These are phyloP conservation scores for Harpalus rubripes DNA, from an alignment of 2,888 invertebrate genomes.

Conservation along the genomic window DNA sequence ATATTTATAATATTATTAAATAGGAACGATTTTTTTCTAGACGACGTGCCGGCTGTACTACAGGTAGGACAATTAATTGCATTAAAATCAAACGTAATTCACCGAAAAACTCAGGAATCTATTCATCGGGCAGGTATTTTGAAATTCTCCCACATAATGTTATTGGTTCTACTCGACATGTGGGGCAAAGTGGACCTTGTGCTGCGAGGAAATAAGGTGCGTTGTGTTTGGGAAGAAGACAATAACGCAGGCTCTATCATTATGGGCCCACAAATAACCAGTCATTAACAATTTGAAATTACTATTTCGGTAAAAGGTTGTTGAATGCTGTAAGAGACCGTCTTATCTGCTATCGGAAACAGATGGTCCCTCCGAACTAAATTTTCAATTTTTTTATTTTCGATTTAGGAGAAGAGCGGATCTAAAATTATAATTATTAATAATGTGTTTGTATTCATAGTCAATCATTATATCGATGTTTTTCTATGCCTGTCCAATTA, in stretches of 20 bases:
- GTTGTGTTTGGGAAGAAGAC: conserved; percentile 38
- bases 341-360: conserved; percentile 59
- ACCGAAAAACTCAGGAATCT: conserved; percentile 54
- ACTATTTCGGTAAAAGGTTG: conserved; percentile 65
- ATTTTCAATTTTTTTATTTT: conserved; percentile 64
- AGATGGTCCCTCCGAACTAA: conserved; percentile 52
- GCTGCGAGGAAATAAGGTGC: conserved; percentile 1
- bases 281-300: conserved; percentile 66
- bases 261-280: conserved; percentile 66
- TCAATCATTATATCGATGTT: conserved; percentile 66
- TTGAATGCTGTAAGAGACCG: conserved; percentile 39
- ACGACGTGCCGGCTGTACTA: conserved; percentile 24
- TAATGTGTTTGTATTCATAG: conserved; percentile 66
- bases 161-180: conserved; percentile 43
- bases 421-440: conserved; percentile 66
- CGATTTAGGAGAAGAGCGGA: conserved; percentile 60
- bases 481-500: conserved; percentile 64
- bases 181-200: conserved; percentile 19
- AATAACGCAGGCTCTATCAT: conserved; percentile 59
- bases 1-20: conserved; percentile 63
- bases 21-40: conserved; percentile 37
- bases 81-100: conserved; percentile 43
- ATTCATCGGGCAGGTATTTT: conserved; percentile 58
- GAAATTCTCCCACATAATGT: conserved; percentile 65
- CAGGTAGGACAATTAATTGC: conserved; percentile 9